Base-by-base conservation (phyloP, 2,797 vertebrate species). In the Sebastes ruberrimus region DNA sequence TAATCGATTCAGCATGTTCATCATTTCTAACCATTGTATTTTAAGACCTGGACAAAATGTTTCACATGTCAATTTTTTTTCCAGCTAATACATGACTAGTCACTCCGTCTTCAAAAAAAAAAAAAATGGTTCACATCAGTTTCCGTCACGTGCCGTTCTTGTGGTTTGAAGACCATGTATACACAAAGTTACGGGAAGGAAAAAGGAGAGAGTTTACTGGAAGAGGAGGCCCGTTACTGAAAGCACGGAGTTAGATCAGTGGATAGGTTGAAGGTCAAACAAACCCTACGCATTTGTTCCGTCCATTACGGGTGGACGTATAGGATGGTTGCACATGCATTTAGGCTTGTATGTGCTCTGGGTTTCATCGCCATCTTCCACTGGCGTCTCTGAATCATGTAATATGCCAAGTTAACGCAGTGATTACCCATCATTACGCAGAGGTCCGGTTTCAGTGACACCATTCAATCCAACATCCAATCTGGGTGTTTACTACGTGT, bases 171-270 rank as follows among this genome's bases (percentile, higher is more conserved):
- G 78, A 80, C 75, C 78, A 10, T 86, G 88, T 89, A 91, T 84
- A 94, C 81, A 90, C 86, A 90, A 80, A 88, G 88, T 95, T 95
- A 93, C 94, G 87, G 94, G 94, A 95, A 96, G 84, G 85, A 81
- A 89, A 64, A 81, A 73, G 69, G 70, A 84, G 89, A 82, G 72
- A 81, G 86, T 86, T 95, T 95, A 94, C 94, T 94, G 94, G 95
- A 94, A 95, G 80, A 92, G 89, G 90, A 86, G 89, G 86, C 73
- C 79, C 72, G 60, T 90, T 89, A 83, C 81, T 81, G 82, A 87
- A 89, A 90, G 73, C 30, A 30, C 22, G n/a, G 72, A 68, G 81
- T 33, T 82, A 75, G 80, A 88, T 85, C 85, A 49, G 67, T 30
- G 83, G 74, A 85, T 20, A 87, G 89, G 92, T 88, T 87, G 81